Base-by-base conservation (phyloP, 2,113 vertebrate genomes). In the Turdus rufiventris region DNA sequence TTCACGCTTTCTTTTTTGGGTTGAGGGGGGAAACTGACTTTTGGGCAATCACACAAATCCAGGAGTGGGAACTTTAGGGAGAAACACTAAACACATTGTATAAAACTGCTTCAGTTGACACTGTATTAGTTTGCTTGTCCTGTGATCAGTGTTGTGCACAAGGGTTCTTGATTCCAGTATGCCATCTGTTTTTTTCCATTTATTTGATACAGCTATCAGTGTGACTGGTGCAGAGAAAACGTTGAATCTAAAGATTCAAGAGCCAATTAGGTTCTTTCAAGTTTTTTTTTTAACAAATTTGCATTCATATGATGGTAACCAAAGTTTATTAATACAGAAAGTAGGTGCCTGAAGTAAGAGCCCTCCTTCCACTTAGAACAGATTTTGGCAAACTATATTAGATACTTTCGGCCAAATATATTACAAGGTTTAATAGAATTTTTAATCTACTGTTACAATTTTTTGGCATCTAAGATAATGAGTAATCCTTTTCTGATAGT, bases 391-490 rank as follows among this genome's bases (percentile, higher is more conserved):
- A 51, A 77, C 6, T 33, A 0, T 63, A 21, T 79, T 71, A 71
- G 38, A 43, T 74, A 74, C 24, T 56, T 85, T 80, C 63, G 60
- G 51, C 88, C 63, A 90, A 83, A 81, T 68, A 29, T 13, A 61
- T 84, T 86, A 61, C 38, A 78, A 71, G 31, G 12, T 86, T 91
- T 90, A 93, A 80, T 61, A 94, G 63, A 88, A 83, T 58, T 82
- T 93, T 93, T 82, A 74, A 88, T 94, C 84, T 91, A 51, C 76
- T 89, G 21, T 91, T 85, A 81, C 16, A 88, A 81, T 73, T 80
- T 87, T 78, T 61, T 96, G 84, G 73, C 91, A 65, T 80, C 36
- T 89, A 88, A 88, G 75, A 90, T 90, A 94, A 85, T 70, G 70
- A 91, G 33, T 60, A 93, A 70, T 93, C 42, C 40, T 83, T 83